Conservation (phyloP, 2,888 invertebrate genomes). For the Orthosia gothica region DNA sequence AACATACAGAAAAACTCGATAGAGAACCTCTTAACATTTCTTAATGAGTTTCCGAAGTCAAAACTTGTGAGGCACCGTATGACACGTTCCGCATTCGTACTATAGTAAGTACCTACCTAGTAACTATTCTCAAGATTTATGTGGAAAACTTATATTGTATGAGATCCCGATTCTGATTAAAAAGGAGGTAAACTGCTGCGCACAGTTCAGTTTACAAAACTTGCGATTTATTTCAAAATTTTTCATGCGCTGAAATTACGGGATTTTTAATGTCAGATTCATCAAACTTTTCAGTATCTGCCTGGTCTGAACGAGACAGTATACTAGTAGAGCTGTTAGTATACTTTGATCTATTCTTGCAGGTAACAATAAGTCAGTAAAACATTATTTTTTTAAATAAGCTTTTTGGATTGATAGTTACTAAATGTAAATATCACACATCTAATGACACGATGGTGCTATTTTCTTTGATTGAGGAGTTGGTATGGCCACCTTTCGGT, state of each 20-base stretch:
- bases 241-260: background rate
- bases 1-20: background rate
- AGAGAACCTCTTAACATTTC: slow-evolving; percentile 13
- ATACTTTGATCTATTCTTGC: no score
- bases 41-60: slow-evolving; percentile 47
- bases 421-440: no score
- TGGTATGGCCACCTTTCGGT: no score
- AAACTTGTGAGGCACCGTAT: slow-evolving; percentile 16
- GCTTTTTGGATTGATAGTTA: no score
- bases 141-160: slow-evolving; percentile 22
- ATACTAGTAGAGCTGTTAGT: no score
- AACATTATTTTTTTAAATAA: no score
- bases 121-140: slow-evolving; percentile 46
- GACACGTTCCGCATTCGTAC: slow-evolving; percentile 2
- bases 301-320: no score
- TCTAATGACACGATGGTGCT: no score
- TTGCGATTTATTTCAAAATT: slow-evolving; percentile 6
- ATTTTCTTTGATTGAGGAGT: no score
- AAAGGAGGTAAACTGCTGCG: slow-evolving; percentile 20
- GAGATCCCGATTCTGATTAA: slow-evolving; percentile 31
- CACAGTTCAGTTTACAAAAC: slow-evolving; percentile 13
- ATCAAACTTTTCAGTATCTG: no score
- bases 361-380: no score
- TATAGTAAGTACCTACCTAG: background rate
- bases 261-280: no score